Base-by-base conservation (phyloP, 2,888 invertebrate genomes). In the Eristalinus aeneus region DNA sequence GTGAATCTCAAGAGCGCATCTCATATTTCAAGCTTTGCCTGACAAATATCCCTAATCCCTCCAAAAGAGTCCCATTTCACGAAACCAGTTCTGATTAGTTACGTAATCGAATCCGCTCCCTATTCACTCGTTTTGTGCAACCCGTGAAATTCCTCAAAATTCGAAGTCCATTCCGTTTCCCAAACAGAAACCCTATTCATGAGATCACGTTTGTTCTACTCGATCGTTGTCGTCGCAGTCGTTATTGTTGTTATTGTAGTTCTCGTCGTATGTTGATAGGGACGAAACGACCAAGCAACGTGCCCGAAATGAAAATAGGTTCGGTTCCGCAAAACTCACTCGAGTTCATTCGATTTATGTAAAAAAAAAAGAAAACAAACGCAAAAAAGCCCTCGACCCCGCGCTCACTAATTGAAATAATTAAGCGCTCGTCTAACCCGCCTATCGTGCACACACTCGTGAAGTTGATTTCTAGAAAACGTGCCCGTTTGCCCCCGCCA, bases 311-410 rank as follows among this genome's bases (percentile, higher is more conserved):
- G 34, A 34, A 69, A 46, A 73, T 65, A 64, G 69, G 75, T 80
- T 85, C 76, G 69, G 75, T 80, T 85, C 76, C 80, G 63, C 63
- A 65, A 78, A n/a, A 73, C 64, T 56, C 46, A 46, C 46, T 46
- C 46, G 22, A 67, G 69, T 80, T 75, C 54, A 22, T 61, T 31
- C 58, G 20, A 63, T 56, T 73, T 46, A n/a, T n/a, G n/a, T n/a
- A n/a, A n/a, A n/a, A n/a, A n/a, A n/a, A n/a, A n/a, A n/a, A n/a
- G n/a, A n/a, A n/a, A n/a, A n/a, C 16, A 56, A 10, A 34, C 27
- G 67, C 36, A 74, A 46, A 31, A 54, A 58, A 67, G 16, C 32
- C 32, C 20, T 58, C 58, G 46, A 46, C 46, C 46, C 16, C 16
- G 56, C 2, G 27, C 63, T 74, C 53, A 22, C 56, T 64, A 84